These are phyloP conservation scores for Avahi laniger DNA, from an alignment of 2,797 vertebrate species.

Conservation along the genomic window DNA sequence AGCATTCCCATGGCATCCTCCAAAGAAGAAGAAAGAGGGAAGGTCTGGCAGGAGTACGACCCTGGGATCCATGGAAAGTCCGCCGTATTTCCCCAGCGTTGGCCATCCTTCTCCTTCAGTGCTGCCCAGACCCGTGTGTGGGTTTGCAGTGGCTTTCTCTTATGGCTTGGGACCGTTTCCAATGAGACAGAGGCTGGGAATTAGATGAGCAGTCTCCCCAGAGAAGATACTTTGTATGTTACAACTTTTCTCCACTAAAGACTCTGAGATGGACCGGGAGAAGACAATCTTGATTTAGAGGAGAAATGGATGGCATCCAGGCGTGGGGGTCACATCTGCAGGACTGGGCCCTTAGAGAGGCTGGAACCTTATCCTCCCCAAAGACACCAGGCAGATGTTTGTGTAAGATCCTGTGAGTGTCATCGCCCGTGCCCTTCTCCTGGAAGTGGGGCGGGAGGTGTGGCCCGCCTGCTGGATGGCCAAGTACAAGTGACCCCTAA, in stretches of 20 bases:
- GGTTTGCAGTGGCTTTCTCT: neutral
- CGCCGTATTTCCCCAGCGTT: neutral
- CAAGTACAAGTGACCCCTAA: neutral
- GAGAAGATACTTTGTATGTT: neutral
- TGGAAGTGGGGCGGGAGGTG: rapidly evolving
- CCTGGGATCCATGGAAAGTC: neutral
- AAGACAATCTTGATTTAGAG: neutral
- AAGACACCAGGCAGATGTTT: neutral
- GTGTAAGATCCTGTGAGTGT: neutral
- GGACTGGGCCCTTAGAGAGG: neutral
- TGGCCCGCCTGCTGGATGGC: neutral
- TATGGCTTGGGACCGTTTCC: neutral
- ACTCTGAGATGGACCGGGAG: neutral
- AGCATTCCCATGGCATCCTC: neutral
- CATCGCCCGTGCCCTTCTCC: neutral
- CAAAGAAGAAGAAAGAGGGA: neutral
- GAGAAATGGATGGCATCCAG: neutral
- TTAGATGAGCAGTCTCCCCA: neutral
- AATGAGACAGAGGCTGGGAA: neutral
- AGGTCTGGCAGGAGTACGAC: neutral
- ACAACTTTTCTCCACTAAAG: neutral
- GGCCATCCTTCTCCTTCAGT: neutral
- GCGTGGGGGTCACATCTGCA: neutral
- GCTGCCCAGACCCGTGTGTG: neutral
- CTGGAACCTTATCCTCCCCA: neutral